Conservation (phyloP, 2,797 vertebrate genomes). For the Gallinago solitaria region DNA sequence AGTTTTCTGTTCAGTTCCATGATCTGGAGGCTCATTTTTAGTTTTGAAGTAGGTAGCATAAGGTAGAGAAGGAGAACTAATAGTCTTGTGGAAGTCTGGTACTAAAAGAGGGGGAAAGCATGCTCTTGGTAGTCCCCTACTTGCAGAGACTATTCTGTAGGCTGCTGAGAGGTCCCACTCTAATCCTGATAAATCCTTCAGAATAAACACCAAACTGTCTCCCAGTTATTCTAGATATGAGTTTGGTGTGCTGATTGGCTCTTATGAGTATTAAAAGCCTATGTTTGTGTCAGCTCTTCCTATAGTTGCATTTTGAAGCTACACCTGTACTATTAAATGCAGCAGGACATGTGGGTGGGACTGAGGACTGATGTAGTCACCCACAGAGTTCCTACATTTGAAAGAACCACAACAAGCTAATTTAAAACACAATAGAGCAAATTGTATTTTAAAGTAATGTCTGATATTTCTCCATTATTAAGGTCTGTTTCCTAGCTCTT, state of each 20-base stretch:
- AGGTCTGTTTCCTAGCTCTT: conserved; percentile 38
- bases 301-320: not conserved
- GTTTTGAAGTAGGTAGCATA: not conserved
- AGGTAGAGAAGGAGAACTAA: not conserved
- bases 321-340: not conserved
- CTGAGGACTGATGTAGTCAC: not conserved
- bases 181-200: not conserved
- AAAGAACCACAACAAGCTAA: not conserved
- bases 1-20: not conserved
- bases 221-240: not conserved
- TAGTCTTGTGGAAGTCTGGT: not conserved
- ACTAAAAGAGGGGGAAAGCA: not conserved
- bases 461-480: not conserved
- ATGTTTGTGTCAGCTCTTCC: not conserved
- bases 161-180: not conserved
- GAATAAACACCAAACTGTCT: not conserved
- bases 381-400: not conserved
- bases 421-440: not conserved
- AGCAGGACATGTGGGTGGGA: not conserved
- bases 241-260: not conserved
- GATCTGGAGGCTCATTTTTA: not conserved
- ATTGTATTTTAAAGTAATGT: not conserved
- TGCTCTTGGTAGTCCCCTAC: not conserved
- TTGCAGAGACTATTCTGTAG: not conserved
- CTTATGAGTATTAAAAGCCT: not conserved